Conservation (phyloP, 2,797 vertebrate genomes). For the Thripadectes ignobilis region DNA sequence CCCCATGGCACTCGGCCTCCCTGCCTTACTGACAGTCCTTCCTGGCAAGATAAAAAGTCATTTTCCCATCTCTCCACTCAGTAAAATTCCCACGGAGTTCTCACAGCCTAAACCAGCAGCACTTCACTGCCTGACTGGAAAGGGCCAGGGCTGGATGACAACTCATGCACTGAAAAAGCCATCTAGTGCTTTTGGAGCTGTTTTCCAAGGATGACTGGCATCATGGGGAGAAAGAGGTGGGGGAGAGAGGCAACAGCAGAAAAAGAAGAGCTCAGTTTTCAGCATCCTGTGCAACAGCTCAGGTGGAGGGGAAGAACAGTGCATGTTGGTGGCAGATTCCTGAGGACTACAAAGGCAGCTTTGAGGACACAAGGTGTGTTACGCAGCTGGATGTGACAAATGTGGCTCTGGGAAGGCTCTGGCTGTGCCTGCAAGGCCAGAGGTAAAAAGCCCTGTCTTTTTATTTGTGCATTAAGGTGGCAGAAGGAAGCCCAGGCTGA, state of each 20-base stretch:
- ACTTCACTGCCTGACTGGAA: neutral
- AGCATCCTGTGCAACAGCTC: neutral
- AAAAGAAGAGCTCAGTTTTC: neutral
- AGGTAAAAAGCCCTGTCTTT: neutral
- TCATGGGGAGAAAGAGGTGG: neutral
- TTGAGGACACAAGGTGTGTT: neutral
- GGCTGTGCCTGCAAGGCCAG: neutral
- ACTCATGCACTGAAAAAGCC: neutral
- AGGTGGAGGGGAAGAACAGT: rapidly evolving
- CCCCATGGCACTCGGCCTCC: no score
- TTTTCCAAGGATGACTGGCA: neutral
- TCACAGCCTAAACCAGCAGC: neutral
- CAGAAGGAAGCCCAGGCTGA: neutral
- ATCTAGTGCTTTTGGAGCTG: neutral
- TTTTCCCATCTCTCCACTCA: neutral
- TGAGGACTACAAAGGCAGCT: neutral
- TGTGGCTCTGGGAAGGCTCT: neutral
- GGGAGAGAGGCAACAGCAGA: neutral
- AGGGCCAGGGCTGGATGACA: neutral
- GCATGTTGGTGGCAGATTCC: neutral
- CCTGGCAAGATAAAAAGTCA: neutral
- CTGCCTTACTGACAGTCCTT: neutral
- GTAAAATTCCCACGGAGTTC: neutral
- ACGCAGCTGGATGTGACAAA: neutral
- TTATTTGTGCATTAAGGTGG: neutral